phyloP scores from a whole-genome alignment of 53 echinoderm and acorn worm species.

The Hippasteria phrygiana region DNA sequence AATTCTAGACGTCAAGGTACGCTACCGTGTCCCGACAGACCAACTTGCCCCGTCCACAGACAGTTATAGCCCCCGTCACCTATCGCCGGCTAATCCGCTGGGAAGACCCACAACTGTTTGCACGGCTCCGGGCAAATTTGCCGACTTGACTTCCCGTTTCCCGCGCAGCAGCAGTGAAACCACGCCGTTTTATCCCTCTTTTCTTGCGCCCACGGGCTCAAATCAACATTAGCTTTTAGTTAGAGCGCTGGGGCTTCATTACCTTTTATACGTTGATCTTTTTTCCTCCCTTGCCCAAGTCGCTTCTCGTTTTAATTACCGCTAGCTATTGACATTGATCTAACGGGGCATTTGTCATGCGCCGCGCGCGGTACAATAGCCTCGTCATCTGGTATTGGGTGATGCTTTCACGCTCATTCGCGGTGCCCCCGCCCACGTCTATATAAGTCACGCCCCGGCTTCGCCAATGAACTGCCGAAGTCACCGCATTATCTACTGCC shows the following conservation, averaged over 20 bases:
- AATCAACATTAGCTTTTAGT: constrained; percentile 60
- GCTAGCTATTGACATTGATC: constrained; percentile 56
- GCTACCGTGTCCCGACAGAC: background rate
- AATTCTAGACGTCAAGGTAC: background rate
- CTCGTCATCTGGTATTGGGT: too few species aligned
- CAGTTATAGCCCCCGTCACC: background rate
- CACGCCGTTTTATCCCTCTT: background rate
- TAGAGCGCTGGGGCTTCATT: constrained; percentile 36
- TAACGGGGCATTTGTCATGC: constrained; percentile 12
- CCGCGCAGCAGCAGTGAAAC: background rate
- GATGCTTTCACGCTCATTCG: too few species aligned
- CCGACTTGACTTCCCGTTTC: background rate
- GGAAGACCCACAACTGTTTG: constrained; percentile 41
- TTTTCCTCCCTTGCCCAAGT: background rate
- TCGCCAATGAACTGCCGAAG: too few species aligned
- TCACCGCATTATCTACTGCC: too few species aligned
- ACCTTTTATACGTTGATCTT: constrained; percentile 37
- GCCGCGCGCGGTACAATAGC: too few species aligned
- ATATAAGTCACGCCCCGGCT: too few species aligned
- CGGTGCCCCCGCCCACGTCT: too few species aligned
- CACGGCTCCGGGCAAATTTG: constrained; percentile 31
- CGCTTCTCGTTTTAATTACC: constrained; percentile 42
- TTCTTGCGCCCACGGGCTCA: background rate
- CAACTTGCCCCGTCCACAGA: background rate
- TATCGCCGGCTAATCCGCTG: background rate